Evolutionary conservation across 2,113 vertebrate species (phyloP).

Genomic region (Callaeas wilsoni): DNA sequence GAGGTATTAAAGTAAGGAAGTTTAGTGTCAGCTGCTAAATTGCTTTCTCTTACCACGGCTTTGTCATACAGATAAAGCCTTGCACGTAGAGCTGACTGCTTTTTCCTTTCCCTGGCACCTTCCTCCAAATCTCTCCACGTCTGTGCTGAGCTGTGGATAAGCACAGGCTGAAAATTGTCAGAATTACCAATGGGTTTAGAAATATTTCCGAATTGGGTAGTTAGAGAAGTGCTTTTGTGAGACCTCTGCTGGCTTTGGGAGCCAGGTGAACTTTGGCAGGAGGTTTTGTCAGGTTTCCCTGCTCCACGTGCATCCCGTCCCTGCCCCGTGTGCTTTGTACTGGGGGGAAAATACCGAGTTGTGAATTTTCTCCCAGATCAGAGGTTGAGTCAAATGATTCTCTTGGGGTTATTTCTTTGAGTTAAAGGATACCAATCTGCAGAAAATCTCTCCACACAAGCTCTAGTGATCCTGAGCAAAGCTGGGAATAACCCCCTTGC

Average conservation of each 20-base stretch:
- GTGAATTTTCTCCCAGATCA: background rate
- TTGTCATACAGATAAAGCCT: background rate
- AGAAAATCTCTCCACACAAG: background rate
- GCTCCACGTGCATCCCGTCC: background rate
- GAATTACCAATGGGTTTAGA: background rate
- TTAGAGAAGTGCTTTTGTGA: background rate
- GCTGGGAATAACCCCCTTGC: background rate
- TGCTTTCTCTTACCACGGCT: background rate
- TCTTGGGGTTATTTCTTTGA: background rate
- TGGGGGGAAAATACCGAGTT: fast-evolving
- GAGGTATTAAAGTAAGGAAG: conserved; percentile 1
- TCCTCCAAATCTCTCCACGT: background rate
- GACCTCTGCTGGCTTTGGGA: background rate
- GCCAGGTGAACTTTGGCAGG: background rate
- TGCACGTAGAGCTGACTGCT: background rate
- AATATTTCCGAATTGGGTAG: background rate
- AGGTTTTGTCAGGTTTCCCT: background rate
- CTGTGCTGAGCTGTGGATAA: background rate
- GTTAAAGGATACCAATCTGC: background rate
- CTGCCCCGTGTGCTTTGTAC: background rate
- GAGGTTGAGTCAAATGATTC: background rate
- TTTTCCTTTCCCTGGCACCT: background rate
- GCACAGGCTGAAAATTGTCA: background rate
- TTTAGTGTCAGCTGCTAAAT: background rate
- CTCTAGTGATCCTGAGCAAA: background rate